Conservation (phyloP, 2,888 invertebrate genomes). For the Reticulitermes lucifugus region DNA sequence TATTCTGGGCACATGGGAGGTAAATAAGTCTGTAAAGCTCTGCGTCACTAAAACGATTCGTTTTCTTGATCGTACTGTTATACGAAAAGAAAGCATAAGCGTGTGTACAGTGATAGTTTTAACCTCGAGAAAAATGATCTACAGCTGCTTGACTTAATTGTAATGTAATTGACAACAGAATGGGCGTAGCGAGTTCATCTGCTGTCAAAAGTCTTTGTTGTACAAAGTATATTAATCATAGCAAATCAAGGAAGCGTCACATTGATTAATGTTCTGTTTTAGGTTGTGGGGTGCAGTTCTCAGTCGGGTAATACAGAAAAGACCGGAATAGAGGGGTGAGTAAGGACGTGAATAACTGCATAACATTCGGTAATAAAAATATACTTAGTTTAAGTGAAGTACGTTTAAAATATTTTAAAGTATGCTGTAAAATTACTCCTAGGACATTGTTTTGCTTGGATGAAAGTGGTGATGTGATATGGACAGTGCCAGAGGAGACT, state of each 20-base stretch:
- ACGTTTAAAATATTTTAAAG: background rate
- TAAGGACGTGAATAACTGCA: background rate
- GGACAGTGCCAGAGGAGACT: constrained; percentile 70
- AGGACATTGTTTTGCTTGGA: constrained; percentile 68
- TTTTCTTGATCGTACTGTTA: background rate
- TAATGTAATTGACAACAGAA: constrained; percentile 45
- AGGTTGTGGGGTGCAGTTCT: constrained; percentile 66
- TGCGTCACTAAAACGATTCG: background rate
- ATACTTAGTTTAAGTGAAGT: background rate
- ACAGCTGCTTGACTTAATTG: background rate
- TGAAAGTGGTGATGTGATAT: constrained; percentile 73
- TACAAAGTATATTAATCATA: background rate
- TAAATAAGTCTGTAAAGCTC: constrained; percentile 57
- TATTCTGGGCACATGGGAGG: constrained; percentile 70
- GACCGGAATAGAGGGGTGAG: constrained; percentile 67
- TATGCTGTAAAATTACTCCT: constrained; percentile 49
- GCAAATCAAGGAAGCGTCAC: background rate
- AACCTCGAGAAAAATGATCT: background rate
- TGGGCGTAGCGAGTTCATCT: constrained; percentile 36
- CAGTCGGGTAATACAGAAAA: constrained; percentile 64
- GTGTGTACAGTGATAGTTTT: background rate
- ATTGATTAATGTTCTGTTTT: constrained; percentile 54
- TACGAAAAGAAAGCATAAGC: background rate
- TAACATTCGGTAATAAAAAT: background rate
- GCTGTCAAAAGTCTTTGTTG: background rate